Base-by-base conservation (phyloP, 2,797 vertebrate species). In the Erethizon dorsatum region DNA sequence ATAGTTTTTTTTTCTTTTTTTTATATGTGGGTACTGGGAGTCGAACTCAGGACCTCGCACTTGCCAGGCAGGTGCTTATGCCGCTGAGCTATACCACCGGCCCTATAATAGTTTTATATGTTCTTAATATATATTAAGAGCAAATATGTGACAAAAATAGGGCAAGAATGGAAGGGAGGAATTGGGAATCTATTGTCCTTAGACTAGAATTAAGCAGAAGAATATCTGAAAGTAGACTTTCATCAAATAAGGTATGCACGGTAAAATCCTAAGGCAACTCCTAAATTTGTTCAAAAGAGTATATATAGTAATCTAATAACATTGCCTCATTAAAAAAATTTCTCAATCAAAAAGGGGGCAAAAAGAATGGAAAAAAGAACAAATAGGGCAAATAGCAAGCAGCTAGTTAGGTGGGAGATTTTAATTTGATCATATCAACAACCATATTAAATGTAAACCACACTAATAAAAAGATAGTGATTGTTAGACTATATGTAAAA, bases 371-470 rank as follows among this genome's bases (percentile, higher is more conserved):
- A 67, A 71, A 83, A 77, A 83, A 61, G 56, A 31, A 71, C 20
- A 85, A 84, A 67, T 31, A 45, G 59, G 78, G 75, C 63, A 90
- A 93, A 95, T 18, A 47, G 78, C 65, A 90, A 78, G 41, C 20
- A 28, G 71, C 63, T 80, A 52, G 5, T 59, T 78, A 78, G 28
- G 24, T 75, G 41, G 41, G 71, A 57, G n/a, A 65, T 52, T 90
- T 92, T 96, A 84, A 95, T 77, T 96, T 73, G 84, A 65, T 71
- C 71, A 37, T 52, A 92, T 69, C 26, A 67, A 69, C 56, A 87
- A 93, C 73, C 45, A 63, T 18, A 87, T 80, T 88, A 77, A 89
- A 94, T 69, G 26, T 69, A 96, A 96, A 56, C 47, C 61, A 82
- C 33, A 54, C 47, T 84, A 89, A 93, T 47, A 91, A 93, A 69